Evolutionary conservation across 2,888 invertebrate species (phyloP).

Genomic region (Tachystola acroxantha): DNA sequence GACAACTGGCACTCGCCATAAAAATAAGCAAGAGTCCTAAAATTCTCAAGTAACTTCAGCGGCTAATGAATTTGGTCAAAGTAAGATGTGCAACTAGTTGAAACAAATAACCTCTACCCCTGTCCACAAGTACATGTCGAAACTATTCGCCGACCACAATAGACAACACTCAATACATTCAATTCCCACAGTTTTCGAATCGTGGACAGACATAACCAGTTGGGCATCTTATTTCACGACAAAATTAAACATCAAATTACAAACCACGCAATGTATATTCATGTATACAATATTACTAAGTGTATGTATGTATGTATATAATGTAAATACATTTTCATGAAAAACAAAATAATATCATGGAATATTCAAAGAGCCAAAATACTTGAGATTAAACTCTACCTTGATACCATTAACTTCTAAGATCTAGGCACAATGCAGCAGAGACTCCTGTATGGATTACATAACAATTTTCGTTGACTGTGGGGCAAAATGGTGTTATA

Average conservation of each 20-base stretch:
- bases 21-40: slow-evolving; percentile 46
- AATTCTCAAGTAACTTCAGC: slow-evolving; percentile 63
- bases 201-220: slow-evolving; percentile 60
- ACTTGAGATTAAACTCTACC: slow-evolving; percentile 77
- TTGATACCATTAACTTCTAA: slow-evolving; percentile 78
- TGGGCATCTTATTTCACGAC: slow-evolving; percentile 73
- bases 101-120: slow-evolving; percentile 40
- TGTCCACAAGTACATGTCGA: slow-evolving; percentile 44
- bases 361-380: slow-evolving; percentile 79
- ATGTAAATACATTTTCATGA: slow-evolving; percentile 78
- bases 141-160: slow-evolving; percentile 30
- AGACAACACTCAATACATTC: slow-evolving; percentile 41
- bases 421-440: slow-evolving; percentile 80
- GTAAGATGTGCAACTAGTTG: slow-evolving; percentile 71
- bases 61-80: slow-evolving; percentile 66
- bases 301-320: slow-evolving; percentile 71
- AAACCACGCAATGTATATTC: slow-evolving; percentile 77
- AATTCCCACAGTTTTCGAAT: slow-evolving; percentile 43
- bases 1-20: slow-evolving; percentile 54
- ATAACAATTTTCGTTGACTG: slow-evolving; percentile 77
- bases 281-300: slow-evolving; percentile 77
- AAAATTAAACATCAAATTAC: slow-evolving; percentile 73
- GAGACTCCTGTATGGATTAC: slow-evolving; percentile 77
- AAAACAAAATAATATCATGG: slow-evolving; percentile 78
- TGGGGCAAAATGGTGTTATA: slow-evolving; percentile 60